Conservation (phyloP, 1,140 invertebrate genomes). For the Apocrypta bakeri region DNA sequence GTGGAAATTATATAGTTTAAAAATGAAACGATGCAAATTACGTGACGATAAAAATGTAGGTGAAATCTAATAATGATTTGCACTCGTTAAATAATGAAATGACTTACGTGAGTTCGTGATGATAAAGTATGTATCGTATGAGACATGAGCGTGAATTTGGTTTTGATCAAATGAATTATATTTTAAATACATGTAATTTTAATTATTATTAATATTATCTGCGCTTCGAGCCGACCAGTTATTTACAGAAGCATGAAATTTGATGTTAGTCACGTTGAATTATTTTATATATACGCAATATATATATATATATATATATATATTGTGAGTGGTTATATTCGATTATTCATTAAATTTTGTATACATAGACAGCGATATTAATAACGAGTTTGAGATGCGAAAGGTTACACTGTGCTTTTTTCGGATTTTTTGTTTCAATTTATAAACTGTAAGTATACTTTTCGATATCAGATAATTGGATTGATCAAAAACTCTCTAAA, state of each 20-base stretch:
- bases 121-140: slow-evolving; percentile 17
- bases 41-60: slow-evolving; percentile 6
- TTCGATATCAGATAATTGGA: too few relatives aligned
- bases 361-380: background rate
- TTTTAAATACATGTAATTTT: background rate
- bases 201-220: background rate
- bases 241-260: slow-evolving; percentile 23
- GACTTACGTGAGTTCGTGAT: slow-evolving; percentile 43
- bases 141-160: background rate
- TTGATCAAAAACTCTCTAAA: too few relatives aligned
- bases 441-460: too few relatives aligned
- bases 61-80: slow-evolving; percentile 42
- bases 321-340: too few relatives aligned
- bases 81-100: slow-evolving; percentile 19
- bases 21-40: background rate
- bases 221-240: background rate
- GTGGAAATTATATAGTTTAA: slow-evolving; percentile 7
- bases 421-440: background rate
- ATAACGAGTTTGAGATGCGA: slow-evolving; percentile 6
- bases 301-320: too few relatives aligned
- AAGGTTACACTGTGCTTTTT: slow-evolving; percentile 19
- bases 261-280: background rate
- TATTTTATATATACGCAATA: background rate
- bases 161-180: background rate
- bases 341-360: background rate